Base-by-base conservation (phyloP, 2,888 invertebrate species). In the Rapana venosa region DNA sequence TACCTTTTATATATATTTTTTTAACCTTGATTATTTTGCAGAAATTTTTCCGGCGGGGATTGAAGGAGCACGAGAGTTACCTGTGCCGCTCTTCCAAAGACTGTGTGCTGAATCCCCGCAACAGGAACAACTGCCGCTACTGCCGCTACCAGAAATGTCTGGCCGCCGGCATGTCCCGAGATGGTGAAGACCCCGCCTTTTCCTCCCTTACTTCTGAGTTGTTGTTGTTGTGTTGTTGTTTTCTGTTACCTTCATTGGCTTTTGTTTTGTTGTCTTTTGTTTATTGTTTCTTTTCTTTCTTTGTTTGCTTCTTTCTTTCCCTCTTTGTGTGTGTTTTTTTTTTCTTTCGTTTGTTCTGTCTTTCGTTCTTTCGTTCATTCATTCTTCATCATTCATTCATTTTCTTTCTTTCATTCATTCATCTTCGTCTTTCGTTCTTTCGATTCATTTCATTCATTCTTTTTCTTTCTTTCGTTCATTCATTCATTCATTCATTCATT, bases 1-100 rank as follows among this genome's bases (percentile, higher is more conserved):
- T n/a, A n/a, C n/a, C n/a, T n/a, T n/a, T n/a, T n/a, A n/a, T n/a
- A n/a, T n/a, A n/a, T n/a, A n/a, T n/a, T n/a, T n/a, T n/a, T n/a
- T n/a, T n/a, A n/a, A n/a, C n/a, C n/a, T n/a, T 74, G 8, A n/a
- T 74, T 74, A n/a, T n/a, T 79, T 90, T 92, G 2, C 93, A 96
- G 96, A 96, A 96, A 93, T 96, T 96, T 92, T 96, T 95, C 92
- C 93, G 96, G 56, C 93, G 96, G 83, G 95, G 95, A 30, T 91
- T 95, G 90, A 93, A 94, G 47, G 95, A 95, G 87, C 93, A 94
- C 87, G 93, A 92, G 47, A 93, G 94, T 58, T 95, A 95, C 91
- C 91, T 93, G n/a, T 96, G 96, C 90, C 95, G 95, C 88, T 92
- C 92, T 30, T 93, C 93, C 56, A 92, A 93, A 87, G 91, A 91